Evolutionary conservation across 1,140 invertebrate genomes (phyloP), one percentile per base, ranked within the genome.

Genomic region (Drosophila teissieri): DNA sequence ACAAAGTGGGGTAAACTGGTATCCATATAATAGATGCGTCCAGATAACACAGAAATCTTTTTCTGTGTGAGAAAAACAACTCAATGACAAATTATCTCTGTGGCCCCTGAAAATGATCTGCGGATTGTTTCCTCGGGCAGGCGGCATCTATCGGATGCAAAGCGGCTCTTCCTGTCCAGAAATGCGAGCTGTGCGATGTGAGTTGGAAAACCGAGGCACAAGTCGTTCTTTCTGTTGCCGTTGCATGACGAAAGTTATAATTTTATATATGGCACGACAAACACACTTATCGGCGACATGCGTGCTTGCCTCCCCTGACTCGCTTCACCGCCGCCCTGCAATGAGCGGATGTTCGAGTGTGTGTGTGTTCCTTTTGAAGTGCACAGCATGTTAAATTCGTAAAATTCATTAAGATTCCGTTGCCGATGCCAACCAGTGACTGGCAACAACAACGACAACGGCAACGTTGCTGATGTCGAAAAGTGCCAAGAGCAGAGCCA

Each of bases 351-450:
- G 49, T 67, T 61, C 34, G 36, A 40, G 49, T 64, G 62, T 45
- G 55, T 39, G 79, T 89, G 73, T 89, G 76, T 88, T 89, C 84
- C 83, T 88, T 88, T 88, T 88, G 83, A 88, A 88, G 83, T 88
- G 83, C 83, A 89, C 84, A 88, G 84, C 84, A 88, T 89, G 83
- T 88, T 88, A 88, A 88, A 88, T 88, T 88, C 83, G 83, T 88
- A 89, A 89, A 88, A 88, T 88, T 88, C 84, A 88, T 88, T 88
- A 88, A 88, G 83, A 88, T 89, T 88, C 83, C 84, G 83, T 88
- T 86, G 83, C 84, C 84, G 85, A 88, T 89, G 84, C 83, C 85
- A 84, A 82, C 72, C 83, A 73, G 52, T 68, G 65, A 62, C 74
- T 70, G 67, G 51, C 67, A 58, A 53, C 63, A 64, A 60, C 52